These are phyloP conservation scores for Eriocheir sinensis DNA, from an alignment of 1,140 invertebrate genomes.

Conservation along the genomic window DNA sequence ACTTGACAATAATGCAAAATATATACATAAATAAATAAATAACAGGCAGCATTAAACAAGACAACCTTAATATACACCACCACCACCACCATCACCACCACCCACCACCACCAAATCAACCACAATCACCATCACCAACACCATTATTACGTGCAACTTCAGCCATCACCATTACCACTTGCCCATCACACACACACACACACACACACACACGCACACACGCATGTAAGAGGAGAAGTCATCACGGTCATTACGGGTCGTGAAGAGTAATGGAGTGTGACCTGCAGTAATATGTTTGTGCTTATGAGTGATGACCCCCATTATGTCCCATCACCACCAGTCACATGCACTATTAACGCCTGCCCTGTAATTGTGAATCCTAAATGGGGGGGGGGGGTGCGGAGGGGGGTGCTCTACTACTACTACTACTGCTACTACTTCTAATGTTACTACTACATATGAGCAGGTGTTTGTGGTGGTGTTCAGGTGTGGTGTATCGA, in stretches of 20 bases:
- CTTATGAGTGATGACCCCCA: conserved; percentile 37
- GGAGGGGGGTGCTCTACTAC: no score
- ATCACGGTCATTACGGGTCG: conserved; percentile 44
- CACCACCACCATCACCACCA: background rate
- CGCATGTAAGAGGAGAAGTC: background rate
- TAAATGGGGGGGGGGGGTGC: no score
- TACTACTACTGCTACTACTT: conserved; percentile 22
- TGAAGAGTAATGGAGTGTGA: conserved; percentile 44
- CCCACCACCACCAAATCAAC: background rate
- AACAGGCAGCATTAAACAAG: background rate
- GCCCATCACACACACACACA: no score
- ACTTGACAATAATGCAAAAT: no score
- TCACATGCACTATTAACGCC: conserved; percentile 34
- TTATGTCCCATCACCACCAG: background rate
- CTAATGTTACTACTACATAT: background rate
- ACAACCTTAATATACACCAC: background rate
- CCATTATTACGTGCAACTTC: background rate
- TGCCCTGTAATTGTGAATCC: background rate
- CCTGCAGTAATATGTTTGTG: conserved; percentile 39
- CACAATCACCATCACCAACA: background rate
- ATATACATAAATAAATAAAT: background rate
- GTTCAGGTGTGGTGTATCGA: no score
- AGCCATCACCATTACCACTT: background rate
- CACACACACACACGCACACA: background rate
- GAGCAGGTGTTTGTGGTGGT: no score